Base-by-base conservation (phyloP, 2,113 vertebrate genomes). In the Colinus virginianus region DNA sequence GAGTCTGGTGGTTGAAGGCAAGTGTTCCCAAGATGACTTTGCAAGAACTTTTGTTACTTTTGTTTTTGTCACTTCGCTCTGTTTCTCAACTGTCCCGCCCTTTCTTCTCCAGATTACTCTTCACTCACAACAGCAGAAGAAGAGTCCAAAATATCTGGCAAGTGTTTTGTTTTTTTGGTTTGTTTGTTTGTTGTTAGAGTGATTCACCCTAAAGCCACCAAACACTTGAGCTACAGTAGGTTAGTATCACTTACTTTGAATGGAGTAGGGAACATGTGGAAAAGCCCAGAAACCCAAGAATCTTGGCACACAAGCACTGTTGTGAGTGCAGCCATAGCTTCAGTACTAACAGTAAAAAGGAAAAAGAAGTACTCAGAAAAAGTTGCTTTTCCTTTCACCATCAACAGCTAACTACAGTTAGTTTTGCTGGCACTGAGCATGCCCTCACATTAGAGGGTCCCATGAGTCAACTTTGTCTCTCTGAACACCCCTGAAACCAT, bases 1-100 rank as follows among this genome's bases (percentile, higher is more conserved):
- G 32, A 98, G 97, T 26, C 36, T 98, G 69, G 16, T 71, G 14
- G 95, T 98, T 42, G 96, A 97, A 81, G 97, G 98, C 98, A 84
- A 97, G 97, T 22, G n/a, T 19, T 32, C 11, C 13, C 11, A 12
- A 3, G 10, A 17, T 12, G 17, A 26, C 34, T 70, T 48, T 32
- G 30, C 11, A 11, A 30, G 12, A 58, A 28, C 10, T 3, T 17
- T 64, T 14, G 14, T 10, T 36, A 19, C 10, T 28, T 48, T 58
- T 20, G 40, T 8, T 59, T 72, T 46, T 25, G 46, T 79, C 61
- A 8, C 9, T 18, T 62, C 0, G 1, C 36, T 34, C 9, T 7
- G 7, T 58, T 70, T 30, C 68, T 91, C 76, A 94, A 28, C 42
- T 74, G 21, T 49, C 64, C 32, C 42, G 67, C 64, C 70, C 53